Conservation (phyloP, 2,888 invertebrate species). For the Agrochola litura region DNA sequence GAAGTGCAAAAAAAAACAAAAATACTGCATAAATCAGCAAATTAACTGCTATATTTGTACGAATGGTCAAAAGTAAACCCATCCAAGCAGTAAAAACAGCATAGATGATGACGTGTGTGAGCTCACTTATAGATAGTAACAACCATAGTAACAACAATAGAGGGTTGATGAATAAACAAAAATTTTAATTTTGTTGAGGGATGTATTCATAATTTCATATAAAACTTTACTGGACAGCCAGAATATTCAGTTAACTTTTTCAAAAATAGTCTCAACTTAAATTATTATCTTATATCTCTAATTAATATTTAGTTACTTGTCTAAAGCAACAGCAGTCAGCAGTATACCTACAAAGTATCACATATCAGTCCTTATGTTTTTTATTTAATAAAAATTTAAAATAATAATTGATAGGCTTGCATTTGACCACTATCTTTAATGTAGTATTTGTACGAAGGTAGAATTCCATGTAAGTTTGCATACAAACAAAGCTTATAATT, state of each 20-base stretch:
- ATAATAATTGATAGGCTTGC: background rate
- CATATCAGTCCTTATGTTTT: background rate
- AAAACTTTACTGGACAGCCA: background rate
- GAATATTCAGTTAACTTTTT: background rate
- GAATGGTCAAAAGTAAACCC: no score
- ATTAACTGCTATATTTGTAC: background rate
- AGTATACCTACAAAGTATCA: background rate
- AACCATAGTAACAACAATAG: background rate
- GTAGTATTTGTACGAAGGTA: background rate
- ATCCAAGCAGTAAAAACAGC: no score
- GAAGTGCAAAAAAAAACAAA: no score
- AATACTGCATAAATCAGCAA: no score
- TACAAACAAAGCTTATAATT: background rate
- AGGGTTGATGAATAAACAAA: background rate
- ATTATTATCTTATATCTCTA: background rate
- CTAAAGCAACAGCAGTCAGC: background rate
- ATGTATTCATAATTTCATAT: background rate
- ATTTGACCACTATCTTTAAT: background rate
- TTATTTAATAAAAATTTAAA: background rate
- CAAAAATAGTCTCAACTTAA: background rate
- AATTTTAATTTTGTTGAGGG: background rate
- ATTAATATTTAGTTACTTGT: background rate
- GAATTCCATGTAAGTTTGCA: background rate
- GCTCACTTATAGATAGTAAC: background rate
- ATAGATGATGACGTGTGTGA: background rate